Base-by-base conservation (phyloP, 2,888 invertebrate genomes). In the Smittia sp. region DNA sequence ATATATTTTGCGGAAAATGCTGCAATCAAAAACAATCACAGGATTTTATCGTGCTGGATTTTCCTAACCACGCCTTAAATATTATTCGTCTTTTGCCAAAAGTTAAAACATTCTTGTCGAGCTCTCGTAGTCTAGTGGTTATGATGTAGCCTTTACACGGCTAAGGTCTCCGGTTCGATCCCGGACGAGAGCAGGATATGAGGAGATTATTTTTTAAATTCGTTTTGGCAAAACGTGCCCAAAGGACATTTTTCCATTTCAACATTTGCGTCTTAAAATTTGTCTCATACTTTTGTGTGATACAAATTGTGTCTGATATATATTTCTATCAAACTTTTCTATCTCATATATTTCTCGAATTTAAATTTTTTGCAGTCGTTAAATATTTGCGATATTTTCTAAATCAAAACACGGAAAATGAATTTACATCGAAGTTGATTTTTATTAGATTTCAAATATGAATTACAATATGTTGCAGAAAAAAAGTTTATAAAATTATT, bases 121-220 rank as follows among this genome's bases (percentile, higher is more conserved):
- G 66, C 66, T 66, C 11, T 15, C 22, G 66, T 66, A 39, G 66
- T 66, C 20, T 66, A 66, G 66, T 20, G 66, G 66, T 66, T 22
- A 66, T 66, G 20, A 66, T 22, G 66, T 20, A n/a, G 9, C 27
- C 66, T 66, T 66, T 66, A 66, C 66, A 66, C 66, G 66, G 27
- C 9, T n/a, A 20, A 66, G 39, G 66, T 66, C 66, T 27, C n/a
- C 13, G 25, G 66, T 66, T 66, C 66, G 39, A 66, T 11, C 39
- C 66, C 25, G 13, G n/a, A 27, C 66, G 22, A 15, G 13, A 66
- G 66, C 66, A 66, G 9, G 54, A 7, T 46, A 3, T 15, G 9
- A 46, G n/a, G 46, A 58, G 6, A 58, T 58, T 63, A 27, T 27
- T 63, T 63, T 25, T 27, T 63, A 13, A 63, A 25, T 63, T 25